These are phyloP conservation scores for Tolmerus cingulatus DNA, from an alignment of 2,888 invertebrate species.

Conservation along the genomic window DNA sequence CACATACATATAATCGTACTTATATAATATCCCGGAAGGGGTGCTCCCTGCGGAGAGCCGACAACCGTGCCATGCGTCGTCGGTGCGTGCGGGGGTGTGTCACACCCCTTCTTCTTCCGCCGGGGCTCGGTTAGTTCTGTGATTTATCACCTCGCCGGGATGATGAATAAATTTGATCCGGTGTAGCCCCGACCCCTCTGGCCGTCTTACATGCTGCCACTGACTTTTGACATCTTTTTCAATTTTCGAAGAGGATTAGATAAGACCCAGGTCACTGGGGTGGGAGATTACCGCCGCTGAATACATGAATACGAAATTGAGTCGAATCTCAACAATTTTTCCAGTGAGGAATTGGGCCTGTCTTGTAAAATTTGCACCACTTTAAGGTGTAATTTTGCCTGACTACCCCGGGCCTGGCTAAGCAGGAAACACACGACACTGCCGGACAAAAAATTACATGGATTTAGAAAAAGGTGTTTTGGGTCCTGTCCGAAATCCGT, in stretches of 20 bases:
- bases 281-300: conserved; percentile 17
- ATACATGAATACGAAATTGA: conserved; percentile 20
- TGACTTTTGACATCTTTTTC: conserved; percentile 39
- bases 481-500: neutral
- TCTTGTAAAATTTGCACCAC: neutral
- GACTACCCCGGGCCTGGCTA: neutral
- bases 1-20: too few relatives aligned
- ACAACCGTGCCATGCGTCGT: neutral
- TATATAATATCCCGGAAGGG: neutral
- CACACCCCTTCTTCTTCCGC: conserved; percentile 4
- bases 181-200: neutral
- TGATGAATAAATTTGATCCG: conserved; percentile 36
- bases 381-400: neutral
- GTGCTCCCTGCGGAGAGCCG: neutral
- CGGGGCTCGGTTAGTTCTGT: conserved; percentile 1
- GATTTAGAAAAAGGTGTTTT: neutral
- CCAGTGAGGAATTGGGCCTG: neutral
- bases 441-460: neutral
- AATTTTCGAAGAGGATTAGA: conserved; percentile 34
- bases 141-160: conserved; percentile 27
- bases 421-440: neutral
- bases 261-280: conserved; percentile 28
- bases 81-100: conserved; percentile 18
- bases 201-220: conserved; percentile 8
- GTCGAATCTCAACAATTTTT: conserved; percentile 7